Percentiles rank a stretch among this genome's conserved stretches.
Evolutionary conservation across 2,113 vertebrate species (phyloP).

Genomic region (Girardinichthys multiradiatus): DNA sequence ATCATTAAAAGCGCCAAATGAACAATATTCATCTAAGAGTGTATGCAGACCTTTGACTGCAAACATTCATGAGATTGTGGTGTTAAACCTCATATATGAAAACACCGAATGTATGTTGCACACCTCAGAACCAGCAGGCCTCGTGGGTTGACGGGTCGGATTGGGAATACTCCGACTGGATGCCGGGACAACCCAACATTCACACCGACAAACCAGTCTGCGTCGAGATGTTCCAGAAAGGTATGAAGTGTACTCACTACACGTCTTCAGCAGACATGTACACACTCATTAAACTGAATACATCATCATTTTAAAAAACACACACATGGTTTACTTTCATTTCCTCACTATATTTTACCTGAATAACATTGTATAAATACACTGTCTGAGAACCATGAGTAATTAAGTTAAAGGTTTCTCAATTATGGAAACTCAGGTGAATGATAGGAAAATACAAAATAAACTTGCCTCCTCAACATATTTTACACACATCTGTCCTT

Average conservation of each 20-base stretch:
- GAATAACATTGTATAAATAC: too few relatives aligned
- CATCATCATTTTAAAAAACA: too few relatives aligned
- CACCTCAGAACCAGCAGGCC: slow-evolving; percentile 65
- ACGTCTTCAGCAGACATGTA: background rate
- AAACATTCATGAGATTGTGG: background rate
- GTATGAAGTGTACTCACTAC: slow-evolving; percentile 39
- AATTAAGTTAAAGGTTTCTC: too few relatives aligned
- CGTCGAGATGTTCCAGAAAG: slow-evolving; percentile 72
- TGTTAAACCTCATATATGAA: background rate
- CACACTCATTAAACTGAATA: too few relatives aligned
- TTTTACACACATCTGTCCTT: slow-evolving; percentile 9
- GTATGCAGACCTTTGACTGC: background rate
- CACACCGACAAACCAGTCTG: slow-evolving; percentile 62
- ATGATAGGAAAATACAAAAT: background rate
- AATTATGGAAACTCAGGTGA: too few relatives aligned
- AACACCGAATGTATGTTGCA: background rate
- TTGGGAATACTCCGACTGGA: slow-evolving; percentile 77
- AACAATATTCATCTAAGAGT: background rate
- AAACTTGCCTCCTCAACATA: background rate
- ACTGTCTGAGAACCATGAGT: too few relatives aligned
- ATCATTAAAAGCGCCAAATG: background rate
- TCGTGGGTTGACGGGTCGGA: slow-evolving; percentile 74
- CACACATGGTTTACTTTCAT: too few relatives aligned
- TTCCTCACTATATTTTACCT: too few relatives aligned
- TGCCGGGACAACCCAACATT: slow-evolving; percentile 70